phyloP scores from a whole-genome alignment of 1,140 invertebrate genomes.

The Drosophila ficusphila region DNA sequence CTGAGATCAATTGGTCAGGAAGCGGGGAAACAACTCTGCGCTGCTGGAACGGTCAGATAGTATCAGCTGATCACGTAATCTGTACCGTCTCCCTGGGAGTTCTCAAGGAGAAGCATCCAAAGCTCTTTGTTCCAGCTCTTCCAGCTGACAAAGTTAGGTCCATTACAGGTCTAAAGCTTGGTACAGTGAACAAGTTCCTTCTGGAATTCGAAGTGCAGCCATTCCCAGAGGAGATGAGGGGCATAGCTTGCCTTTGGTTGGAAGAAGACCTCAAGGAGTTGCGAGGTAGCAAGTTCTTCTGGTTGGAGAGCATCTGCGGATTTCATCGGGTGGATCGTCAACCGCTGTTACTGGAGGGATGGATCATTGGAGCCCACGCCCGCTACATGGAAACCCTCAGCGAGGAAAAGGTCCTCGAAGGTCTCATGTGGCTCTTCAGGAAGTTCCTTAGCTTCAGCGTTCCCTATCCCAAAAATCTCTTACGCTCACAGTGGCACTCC shows the following conservation, averaged over 20 bases:
- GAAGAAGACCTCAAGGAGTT: slow-evolving; percentile 83
- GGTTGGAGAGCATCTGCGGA: slow-evolving; percentile 87
- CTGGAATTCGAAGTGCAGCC: slow-evolving; percentile 88
- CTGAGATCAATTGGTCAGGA: slow-evolving; percentile 84
- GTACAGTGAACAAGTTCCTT: slow-evolving; percentile 91
- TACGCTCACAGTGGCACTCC: slow-evolving; percentile 86
- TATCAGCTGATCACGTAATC: slow-evolving; percentile 88
- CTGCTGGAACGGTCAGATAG: slow-evolving; percentile 86
- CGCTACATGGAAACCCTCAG: slow-evolving; percentile 86
- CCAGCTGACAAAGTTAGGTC: slow-evolving; percentile 87
- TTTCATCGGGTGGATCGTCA: slow-evolving; percentile 88
- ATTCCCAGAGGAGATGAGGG: slow-evolving; percentile 85
- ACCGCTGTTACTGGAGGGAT: slow-evolving; percentile 88
- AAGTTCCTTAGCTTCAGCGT: slow-evolving; percentile 73
- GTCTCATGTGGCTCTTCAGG: slow-evolving; percentile 84
- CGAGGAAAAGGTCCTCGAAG: slow-evolving; percentile 84
- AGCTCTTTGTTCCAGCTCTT: slow-evolving; percentile 87
- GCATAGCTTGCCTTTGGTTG: slow-evolving; percentile 85
- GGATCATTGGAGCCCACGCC: slow-evolving; percentile 86
- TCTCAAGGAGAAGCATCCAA: slow-evolving; percentile 86
- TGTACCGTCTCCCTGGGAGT: slow-evolving; percentile 89
- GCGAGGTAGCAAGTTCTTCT: slow-evolving; percentile 79
- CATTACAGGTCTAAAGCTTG: slow-evolving; percentile 88
- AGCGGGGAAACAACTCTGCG: slow-evolving; percentile 77
- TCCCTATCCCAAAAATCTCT: slow-evolving; percentile 59